These are phyloP conservation scores for Neocrepidodera transversa DNA, from an alignment of 2,888 invertebrate species.

Conservation along the genomic window DNA sequence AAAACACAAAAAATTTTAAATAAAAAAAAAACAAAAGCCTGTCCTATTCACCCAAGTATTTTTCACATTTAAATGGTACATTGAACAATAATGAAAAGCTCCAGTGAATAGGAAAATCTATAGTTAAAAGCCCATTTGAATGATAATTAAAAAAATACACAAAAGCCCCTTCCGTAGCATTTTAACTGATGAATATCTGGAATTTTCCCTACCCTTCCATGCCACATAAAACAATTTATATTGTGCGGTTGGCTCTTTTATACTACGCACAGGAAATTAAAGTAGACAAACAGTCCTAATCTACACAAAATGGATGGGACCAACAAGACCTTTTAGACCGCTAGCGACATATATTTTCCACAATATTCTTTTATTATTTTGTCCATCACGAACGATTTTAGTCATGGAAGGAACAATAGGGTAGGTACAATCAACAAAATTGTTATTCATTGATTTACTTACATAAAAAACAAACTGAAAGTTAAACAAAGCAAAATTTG, in stretches of 20 bases:
- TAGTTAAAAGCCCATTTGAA: background rate
- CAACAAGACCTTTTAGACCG: background rate
- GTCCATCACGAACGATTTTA: too few relatives aligned
- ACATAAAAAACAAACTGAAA: too few relatives aligned
- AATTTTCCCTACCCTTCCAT: background rate
- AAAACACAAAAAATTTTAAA: too few relatives aligned
- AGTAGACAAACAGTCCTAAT: constrained; percentile 16
- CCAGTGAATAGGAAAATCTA: constrained; percentile 2
- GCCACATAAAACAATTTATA: constrained; percentile 17
- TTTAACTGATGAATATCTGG: constrained; percentile 6
- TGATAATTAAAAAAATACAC: constrained; percentile 11
- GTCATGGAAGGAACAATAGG: too few relatives aligned
- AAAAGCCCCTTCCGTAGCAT: constrained; percentile 2
- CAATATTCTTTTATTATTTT: too few relatives aligned
- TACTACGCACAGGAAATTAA: constrained; percentile 21
- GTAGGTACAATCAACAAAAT: too few relatives aligned
- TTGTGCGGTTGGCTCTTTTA: constrained; percentile 8
- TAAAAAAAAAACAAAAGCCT: too few relatives aligned
- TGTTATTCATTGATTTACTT: too few relatives aligned
- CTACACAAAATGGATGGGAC: constrained; percentile 7
- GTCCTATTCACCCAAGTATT: too few relatives aligned
- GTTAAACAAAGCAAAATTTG: too few relatives aligned
- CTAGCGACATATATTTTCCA: background rate
- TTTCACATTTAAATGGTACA: too few relatives aligned
- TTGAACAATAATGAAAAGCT: too few relatives aligned